A percentile compares a stretch with the other conserved stretches of the same genome.
phyloP scores from a whole-genome alignment of 2,888 invertebrate genomes.

The Anticlea derivata region DNA sequence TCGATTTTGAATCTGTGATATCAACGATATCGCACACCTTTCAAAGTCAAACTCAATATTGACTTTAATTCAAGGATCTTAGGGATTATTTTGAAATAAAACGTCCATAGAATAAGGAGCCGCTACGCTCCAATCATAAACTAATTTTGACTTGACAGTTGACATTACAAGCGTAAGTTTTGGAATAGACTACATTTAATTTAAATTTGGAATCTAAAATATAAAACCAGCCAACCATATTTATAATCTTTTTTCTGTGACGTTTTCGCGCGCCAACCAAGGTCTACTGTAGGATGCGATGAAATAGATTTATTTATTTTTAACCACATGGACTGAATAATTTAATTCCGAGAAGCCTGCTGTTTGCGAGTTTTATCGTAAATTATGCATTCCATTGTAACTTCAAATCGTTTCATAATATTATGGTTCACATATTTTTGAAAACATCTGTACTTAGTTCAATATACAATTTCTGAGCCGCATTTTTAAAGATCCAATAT shows the following conservation, averaged over 20 bases:
- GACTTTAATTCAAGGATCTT: too few relatives aligned
- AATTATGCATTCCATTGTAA: conserved; percentile 7
- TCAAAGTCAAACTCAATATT: too few relatives aligned
- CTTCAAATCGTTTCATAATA: not conserved
- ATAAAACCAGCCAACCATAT: conserved; percentile 21
- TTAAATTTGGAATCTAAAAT: conserved; percentile 23
- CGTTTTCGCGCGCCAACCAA: conserved; percentile 28
- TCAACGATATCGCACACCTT: too few relatives aligned
- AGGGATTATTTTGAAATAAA: too few relatives aligned
- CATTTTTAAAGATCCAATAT: too few relatives aligned
- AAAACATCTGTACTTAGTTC: conserved; percentile 3
- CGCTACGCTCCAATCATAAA: too few relatives aligned
- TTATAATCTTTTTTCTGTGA: conserved; percentile 17
- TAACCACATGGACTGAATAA: conserved; percentile 13
- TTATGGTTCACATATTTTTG: too few relatives aligned
- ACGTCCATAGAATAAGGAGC: too few relatives aligned
- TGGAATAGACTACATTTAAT: conserved; percentile 24
- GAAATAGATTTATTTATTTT: conserved; percentile 40
- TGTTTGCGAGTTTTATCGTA: not conserved
- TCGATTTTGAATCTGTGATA: too few relatives aligned
- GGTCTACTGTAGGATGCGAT: conserved; percentile 36
- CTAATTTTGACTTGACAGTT: too few relatives aligned
- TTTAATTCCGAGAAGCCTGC: conserved; percentile 15
- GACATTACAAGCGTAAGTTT: not conserved
- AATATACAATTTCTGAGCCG: too few relatives aligned